Conservation (phyloP, 2,888 invertebrate species). For the Agapostemon virescens region DNA sequence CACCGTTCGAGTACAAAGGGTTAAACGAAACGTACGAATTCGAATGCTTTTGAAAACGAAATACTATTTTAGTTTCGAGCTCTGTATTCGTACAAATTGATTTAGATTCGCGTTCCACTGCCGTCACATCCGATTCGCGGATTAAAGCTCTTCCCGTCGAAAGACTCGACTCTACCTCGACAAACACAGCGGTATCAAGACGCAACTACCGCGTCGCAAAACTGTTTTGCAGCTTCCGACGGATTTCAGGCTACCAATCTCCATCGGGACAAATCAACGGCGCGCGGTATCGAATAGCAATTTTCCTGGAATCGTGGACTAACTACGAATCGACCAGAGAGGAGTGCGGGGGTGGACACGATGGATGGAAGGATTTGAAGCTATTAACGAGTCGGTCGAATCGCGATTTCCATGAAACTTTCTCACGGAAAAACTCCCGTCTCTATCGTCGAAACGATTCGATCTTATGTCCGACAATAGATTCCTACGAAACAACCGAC, state of each 20-base stretch:
- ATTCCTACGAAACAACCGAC: neutral
- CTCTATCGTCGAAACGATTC: slow-evolving; percentile 10
- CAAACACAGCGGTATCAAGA: neutral
- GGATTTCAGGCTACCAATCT: slow-evolving; percentile 5
- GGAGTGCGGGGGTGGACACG: neutral
- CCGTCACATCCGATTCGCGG: neutral
- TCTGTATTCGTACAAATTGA: neutral
- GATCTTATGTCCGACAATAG: slow-evolving; percentile 14
- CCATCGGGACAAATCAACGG: slow-evolving; percentile 21
- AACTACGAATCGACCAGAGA: neutral
- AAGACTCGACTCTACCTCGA: neutral
- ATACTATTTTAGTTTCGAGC: too few relatives aligned
- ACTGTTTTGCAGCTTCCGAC: neutral
- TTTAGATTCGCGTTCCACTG: neutral
- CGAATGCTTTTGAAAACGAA: too few relatives aligned
- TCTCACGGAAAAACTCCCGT: slow-evolving; percentile 7
- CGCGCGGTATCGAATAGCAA: slow-evolving; percentile 24
- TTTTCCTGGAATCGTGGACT: slow-evolving; percentile 14
- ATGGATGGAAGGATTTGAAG: slow-evolving; percentile 7
- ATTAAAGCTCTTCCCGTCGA: neutral
- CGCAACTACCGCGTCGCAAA: neutral
- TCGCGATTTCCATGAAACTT: slow-evolving; percentile 29
- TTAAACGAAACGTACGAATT: too few relatives aligned
- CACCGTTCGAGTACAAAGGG: too few relatives aligned
- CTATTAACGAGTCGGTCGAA: slow-evolving; percentile 24